Conservation (phyloP, 2,888 invertebrate genomes). For the Spialia ferax region DNA sequence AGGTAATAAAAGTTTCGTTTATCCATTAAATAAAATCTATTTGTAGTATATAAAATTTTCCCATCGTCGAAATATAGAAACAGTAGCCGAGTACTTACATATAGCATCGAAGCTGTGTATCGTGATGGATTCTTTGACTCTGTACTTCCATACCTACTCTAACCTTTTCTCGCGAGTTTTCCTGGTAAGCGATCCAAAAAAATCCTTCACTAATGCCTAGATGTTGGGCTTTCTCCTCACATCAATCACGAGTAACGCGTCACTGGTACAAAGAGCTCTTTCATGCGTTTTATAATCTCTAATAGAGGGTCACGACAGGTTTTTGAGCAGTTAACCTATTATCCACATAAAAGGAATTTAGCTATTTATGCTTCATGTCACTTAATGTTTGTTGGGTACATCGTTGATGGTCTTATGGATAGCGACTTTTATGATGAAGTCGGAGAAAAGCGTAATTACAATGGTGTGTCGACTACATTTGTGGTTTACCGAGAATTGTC, state of each 20-base stretch:
- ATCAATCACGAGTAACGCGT: constrained; percentile 45
- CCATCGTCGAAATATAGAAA: too few relatives aligned
- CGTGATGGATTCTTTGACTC: not conserved
- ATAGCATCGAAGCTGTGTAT: too few relatives aligned
- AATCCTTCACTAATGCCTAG: constrained; percentile 7
- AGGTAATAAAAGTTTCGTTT: too few relatives aligned
- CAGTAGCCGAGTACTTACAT: too few relatives aligned
- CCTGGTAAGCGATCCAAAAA: constrained; percentile 15
- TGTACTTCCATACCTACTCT: not conserved
- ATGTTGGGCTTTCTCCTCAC: constrained; percentile 33
- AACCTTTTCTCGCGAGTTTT: not conserved
- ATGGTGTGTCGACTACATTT: constrained; percentile 33
- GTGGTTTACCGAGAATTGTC: constrained; percentile 35
- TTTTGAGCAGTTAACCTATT: constrained; percentile 50
- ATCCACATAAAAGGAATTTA: constrained; percentile 49
- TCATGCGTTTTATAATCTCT: constrained; percentile 42
- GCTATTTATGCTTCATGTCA: constrained; percentile 49
- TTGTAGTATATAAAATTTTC: too few relatives aligned
- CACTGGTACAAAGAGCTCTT: constrained; percentile 43
- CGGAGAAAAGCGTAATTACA: constrained; percentile 38
- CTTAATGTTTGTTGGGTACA: constrained; percentile 33
- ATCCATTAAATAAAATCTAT: too few relatives aligned
- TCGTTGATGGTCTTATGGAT: constrained; percentile 29
- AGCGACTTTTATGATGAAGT: constrained; percentile 27
- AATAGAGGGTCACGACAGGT: constrained; percentile 42